Percentiles rank a stretch among this genome's conserved stretches.
phyloP scores from a whole-genome alignment of 2,888 invertebrate genomes.

The Thereva nobilitata region DNA sequence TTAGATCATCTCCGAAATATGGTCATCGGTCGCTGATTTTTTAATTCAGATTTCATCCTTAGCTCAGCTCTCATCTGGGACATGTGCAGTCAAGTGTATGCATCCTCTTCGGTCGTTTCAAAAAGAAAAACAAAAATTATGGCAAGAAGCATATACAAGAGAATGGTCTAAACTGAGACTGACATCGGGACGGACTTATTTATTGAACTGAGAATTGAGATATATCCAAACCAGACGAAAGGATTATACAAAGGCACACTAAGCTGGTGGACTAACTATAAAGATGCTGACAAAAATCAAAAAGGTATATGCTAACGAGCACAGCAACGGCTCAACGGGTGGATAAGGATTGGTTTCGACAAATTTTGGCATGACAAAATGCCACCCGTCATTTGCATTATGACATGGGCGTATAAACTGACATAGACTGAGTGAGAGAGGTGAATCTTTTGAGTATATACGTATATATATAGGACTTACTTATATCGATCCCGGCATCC shows the following conservation, averaged over 20 bases:
- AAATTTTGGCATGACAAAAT: slow-evolving; percentile 33
- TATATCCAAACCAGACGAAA: slow-evolving; percentile 20
- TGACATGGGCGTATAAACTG: slow-evolving; percentile 26
- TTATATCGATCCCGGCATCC: slow-evolving; percentile 1
- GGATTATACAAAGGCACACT: slow-evolving; percentile 13
- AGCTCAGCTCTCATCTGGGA: not conserved
- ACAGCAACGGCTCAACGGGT: not conserved
- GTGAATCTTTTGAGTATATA: not conserved
- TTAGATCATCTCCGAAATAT: slow-evolving; percentile 24
- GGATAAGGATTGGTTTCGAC: slow-evolving; percentile 10
- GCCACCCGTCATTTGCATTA: slow-evolving; percentile 37
- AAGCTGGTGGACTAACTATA: too few relatives aligned
- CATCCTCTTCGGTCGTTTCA: slow-evolving; percentile 10
- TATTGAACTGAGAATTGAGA: slow-evolving; percentile 20
- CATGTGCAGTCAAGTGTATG: slow-evolving; percentile 16
- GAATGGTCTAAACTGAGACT: not conserved
- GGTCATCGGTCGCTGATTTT: slow-evolving; percentile 9
- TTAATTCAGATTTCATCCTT: slow-evolving; percentile 3
- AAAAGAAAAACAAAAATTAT: too few relatives aligned
- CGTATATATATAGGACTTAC: not conserved
- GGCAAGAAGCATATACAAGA: too few relatives aligned
- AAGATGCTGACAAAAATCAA: too few relatives aligned
- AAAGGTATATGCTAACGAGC: not conserved
- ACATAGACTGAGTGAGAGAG: slow-evolving; percentile 17
- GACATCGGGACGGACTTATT: slow-evolving; percentile 7